These are phyloP conservation scores for Neomonachus schauinslandi DNA, from an alignment of 2,113 vertebrate genomes.

Conservation along the genomic window DNA sequence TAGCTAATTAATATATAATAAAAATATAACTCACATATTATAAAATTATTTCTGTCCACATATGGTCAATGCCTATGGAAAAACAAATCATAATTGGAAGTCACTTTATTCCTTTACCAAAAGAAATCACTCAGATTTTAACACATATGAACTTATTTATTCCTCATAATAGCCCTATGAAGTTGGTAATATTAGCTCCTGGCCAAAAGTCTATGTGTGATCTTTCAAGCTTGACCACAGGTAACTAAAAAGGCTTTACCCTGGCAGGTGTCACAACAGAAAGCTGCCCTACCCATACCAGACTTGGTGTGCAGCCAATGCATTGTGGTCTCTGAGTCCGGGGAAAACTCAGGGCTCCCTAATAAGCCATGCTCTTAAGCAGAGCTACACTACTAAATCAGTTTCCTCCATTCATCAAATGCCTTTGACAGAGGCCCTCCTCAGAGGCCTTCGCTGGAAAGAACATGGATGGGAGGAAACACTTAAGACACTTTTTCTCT, in stretches of 20 bases:
- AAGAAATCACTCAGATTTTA: background rate
- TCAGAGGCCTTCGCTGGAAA: background rate
- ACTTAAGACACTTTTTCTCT: background rate
- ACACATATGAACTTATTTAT: background rate
- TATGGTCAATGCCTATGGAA: background rate
- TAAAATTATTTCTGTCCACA: background rate
- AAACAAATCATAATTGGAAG: background rate
- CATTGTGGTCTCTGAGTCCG: background rate
- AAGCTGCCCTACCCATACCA: background rate
- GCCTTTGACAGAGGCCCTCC: background rate
- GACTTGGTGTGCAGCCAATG: background rate
- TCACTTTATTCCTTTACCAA: background rate
- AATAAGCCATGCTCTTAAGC: fast-evolving
- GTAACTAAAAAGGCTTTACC: background rate
- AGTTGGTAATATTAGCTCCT: background rate
- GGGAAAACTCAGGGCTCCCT: background rate
- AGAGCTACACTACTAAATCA: background rate
- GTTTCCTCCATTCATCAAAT: background rate
- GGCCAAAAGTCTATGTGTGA: background rate
- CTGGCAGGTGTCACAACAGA: background rate
- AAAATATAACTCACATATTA: background rate
- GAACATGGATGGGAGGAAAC: no score
- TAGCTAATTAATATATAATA: background rate
- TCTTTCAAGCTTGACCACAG: background rate
- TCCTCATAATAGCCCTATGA: background rate